Conservation (phyloP, 2,888 invertebrate genomes). For the Cantharis rufa region DNA sequence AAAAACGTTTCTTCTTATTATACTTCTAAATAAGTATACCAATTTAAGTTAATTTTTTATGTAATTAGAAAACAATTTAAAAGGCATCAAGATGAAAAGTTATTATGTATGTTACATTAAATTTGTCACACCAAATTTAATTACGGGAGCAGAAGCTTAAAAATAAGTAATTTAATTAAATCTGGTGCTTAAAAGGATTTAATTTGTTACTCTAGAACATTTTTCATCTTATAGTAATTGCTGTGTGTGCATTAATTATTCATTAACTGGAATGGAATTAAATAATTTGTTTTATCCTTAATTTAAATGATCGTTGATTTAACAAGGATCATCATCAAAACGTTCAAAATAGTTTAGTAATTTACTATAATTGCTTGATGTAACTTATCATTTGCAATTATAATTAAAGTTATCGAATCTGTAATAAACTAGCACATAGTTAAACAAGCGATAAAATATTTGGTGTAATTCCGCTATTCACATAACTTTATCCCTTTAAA, state of each 20-base stretch:
- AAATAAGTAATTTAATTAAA: not conserved
- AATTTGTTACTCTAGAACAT: not conserved
- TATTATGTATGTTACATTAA: not conserved
- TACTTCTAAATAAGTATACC: too few relatives aligned
- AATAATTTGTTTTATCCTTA: not conserved
- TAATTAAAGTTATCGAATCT: not conserved
- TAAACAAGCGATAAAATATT: not conserved
- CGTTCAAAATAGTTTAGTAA: conserved; percentile 4
- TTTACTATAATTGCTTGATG: conserved; percentile 8
- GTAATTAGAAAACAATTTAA: not conserved
- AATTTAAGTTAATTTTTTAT: not conserved
- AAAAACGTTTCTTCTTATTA: too few relatives aligned
- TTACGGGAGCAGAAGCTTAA: not conserved
- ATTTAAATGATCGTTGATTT: not conserved
- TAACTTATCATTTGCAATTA: not conserved
- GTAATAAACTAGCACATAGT: conserved; percentile 2
- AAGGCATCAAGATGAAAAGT: not conserved
- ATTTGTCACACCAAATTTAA: not conserved
- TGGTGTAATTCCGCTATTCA: not conserved
- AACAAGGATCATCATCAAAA: conserved; percentile 2
- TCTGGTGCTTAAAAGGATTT: not conserved
- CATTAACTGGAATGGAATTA: not conserved
- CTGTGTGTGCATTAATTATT: not conserved
- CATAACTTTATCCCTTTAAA: not conserved
- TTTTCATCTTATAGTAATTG: not conserved